phyloP scores from a whole-genome alignment of 2,113 vertebrate species.

The Centropus unirufus region DNA sequence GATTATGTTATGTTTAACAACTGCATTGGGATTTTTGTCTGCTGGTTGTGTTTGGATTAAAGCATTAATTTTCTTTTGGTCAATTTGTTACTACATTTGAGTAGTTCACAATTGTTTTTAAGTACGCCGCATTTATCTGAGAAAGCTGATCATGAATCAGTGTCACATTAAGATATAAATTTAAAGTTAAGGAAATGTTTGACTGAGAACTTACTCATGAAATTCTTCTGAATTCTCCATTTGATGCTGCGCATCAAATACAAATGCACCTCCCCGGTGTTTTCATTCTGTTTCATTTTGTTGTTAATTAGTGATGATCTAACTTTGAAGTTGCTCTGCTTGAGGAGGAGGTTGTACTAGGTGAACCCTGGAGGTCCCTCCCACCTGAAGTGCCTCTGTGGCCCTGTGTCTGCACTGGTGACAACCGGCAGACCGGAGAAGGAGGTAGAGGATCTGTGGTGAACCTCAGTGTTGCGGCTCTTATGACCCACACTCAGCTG shows the following conservation, averaged over 20 bases:
- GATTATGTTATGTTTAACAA: not conserved
- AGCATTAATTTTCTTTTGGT: conserved; percentile 10
- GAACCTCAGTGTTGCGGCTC: not conserved
- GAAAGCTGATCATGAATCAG: not conserved
- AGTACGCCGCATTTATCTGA: not conserved
- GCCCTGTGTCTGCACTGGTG: not conserved
- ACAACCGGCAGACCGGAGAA: not conserved
- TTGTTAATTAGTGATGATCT: not conserved
- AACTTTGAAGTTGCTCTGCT: not conserved
- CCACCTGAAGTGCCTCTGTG: not conserved
- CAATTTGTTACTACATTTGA: conserved; percentile 18
- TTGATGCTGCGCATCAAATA: not conserved
- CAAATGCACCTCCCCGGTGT: not conserved
- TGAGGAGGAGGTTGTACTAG: not conserved
- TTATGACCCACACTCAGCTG: conserved; percentile 25
- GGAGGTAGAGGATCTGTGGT: conserved; percentile 2
- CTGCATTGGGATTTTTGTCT: not conserved
- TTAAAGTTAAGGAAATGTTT: not conserved
- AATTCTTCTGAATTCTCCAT: not conserved
- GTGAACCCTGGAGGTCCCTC: not conserved
- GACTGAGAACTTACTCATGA: not conserved
- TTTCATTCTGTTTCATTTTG: not conserved
- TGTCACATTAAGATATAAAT: not conserved
- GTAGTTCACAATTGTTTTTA: not conserved
- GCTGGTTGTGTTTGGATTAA: conserved; percentile 17